A percentile compares a stretch with the other conserved stretches of the same genome.
These are phyloP conservation scores for Coreoperca whiteheadi DNA, from an alignment of 2,113 vertebrate species.

Conservation along the genomic window DNA sequence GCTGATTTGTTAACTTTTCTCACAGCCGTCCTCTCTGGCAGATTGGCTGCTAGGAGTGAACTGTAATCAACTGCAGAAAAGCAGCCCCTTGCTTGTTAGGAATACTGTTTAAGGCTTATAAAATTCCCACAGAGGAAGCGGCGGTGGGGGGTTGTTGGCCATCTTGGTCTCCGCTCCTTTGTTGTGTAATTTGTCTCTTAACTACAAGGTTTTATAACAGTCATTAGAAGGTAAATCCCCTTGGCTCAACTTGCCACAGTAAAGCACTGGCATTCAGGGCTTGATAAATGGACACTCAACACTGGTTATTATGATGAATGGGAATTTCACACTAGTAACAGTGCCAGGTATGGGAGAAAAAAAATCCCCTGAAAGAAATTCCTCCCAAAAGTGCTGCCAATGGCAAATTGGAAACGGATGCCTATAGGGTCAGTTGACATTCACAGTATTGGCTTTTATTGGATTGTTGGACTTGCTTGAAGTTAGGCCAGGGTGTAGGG, in stretches of 20 bases:
- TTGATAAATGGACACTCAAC: conserved; percentile 85
- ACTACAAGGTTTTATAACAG: conserved; percentile 64
- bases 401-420: conserved; percentile 75
- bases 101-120: conserved; percentile 18
- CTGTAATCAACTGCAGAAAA: conserved; percentile 46
- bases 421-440: conserved; percentile 68
- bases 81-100: conserved; percentile 6
- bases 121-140: neutral
- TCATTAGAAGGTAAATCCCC: conserved; percentile 67
- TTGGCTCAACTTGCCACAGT: conserved; percentile 58
- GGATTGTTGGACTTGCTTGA: conserved; percentile 56
- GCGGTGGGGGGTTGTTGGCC: neutral
- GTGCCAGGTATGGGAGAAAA: conserved; percentile 60
- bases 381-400: conserved; percentile 67
- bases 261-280: conserved; percentile 51
- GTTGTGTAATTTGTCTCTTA: conserved; percentile 72
- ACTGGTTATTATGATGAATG: conserved; percentile 86
- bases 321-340: conserved; percentile 78
- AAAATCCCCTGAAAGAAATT: conserved; percentile 42
- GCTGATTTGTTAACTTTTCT: conserved; percentile 47
- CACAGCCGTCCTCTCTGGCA: conserved; percentile 8
- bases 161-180: conserved; percentile 53
- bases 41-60: conserved; percentile 19
- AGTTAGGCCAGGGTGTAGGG: conserved; percentile 16
- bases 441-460: conserved; percentile 63